A percentile compares a stretch with the other conserved stretches of the same genome.
Evolutionary conservation across 2,113 vertebrate species (phyloP).

Genomic region (Tympanuchus pallidicinctus): DNA sequence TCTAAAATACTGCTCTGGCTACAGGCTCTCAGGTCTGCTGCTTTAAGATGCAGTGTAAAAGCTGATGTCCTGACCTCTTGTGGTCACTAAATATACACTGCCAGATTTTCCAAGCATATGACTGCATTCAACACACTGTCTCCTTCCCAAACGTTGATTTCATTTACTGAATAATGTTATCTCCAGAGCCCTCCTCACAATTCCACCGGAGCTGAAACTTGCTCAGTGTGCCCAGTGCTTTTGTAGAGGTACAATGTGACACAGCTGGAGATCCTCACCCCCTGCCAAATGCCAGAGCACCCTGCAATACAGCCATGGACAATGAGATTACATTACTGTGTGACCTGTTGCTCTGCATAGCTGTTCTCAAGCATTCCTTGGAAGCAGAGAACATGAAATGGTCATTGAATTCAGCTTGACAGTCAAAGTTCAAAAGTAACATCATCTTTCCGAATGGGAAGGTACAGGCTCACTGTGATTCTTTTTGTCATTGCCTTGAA

Average conservation of each 20-base stretch:
- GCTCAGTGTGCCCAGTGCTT: neutral
- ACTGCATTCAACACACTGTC: neutral
- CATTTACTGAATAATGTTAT: neutral
- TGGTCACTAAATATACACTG: constrained; percentile 47
- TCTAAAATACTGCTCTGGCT: constrained; percentile 10
- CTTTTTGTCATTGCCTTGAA: constrained; percentile 10
- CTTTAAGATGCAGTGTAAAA: constrained; percentile 32
- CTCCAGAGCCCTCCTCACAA: neutral
- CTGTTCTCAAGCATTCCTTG: neutral
- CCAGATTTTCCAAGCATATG: constrained; percentile 35
- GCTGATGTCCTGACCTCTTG: constrained; percentile 61
- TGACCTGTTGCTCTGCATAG: neutral
- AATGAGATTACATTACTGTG: neutral
- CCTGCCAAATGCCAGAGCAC: neutral
- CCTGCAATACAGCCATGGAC: neutral
- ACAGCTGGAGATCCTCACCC: neutral
- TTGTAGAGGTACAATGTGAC: neutral
- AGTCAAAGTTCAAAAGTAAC: neutral
- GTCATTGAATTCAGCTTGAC: neutral
- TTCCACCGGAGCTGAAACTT: neutral
- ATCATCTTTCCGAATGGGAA: neutral
- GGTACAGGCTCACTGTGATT: neutral
- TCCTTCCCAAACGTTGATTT: neutral
- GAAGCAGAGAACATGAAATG: neutral
- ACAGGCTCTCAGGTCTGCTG: neutral